phyloP scores from a whole-genome alignment of 2,113 vertebrate genomes.

The Dascyllus trimaculatus region DNA sequence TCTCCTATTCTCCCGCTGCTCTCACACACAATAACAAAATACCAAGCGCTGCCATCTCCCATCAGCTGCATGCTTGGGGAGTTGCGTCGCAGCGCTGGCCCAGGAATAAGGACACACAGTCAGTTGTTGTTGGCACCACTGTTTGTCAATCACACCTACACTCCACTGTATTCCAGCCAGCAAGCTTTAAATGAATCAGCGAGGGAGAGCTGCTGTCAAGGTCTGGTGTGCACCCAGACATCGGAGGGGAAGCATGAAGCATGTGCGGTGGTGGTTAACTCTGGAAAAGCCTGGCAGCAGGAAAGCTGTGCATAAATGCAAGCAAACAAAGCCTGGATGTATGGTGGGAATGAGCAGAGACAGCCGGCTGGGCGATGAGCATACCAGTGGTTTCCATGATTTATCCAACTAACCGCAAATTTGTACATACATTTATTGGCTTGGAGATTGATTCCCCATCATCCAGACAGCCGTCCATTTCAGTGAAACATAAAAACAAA shows the following conservation, averaged over 20 bases:
- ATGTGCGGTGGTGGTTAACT: constrained; percentile 47
- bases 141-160: constrained; percentile 72
- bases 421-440: neutral
- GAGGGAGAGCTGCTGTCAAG: constrained; percentile 44
- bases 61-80: constrained; percentile 61
- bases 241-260: constrained; percentile 17
- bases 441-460: constrained; percentile 9
- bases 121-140: constrained; percentile 56
- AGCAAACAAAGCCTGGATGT: constrained; percentile 20
- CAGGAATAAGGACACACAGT: constrained; percentile 61
- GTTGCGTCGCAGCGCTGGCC: constrained; percentile 30
- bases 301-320: constrained; percentile 45
- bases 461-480: constrained; percentile 3
- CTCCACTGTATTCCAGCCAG: constrained; percentile 44
- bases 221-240: constrained; percentile 49
- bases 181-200: constrained; percentile 20
- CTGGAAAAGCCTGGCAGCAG: constrained; percentile 26
- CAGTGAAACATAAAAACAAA: neutral
- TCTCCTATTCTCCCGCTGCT: constrained; percentile 27
- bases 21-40: constrained; percentile 70
- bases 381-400: constrained; percentile 30
- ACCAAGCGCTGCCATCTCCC: constrained; percentile 73
- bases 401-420: constrained; percentile 19
- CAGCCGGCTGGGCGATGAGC: neutral
- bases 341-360: constrained; percentile 34